Percentiles rank a stretch among this genome's conserved stretches.
phyloP scores from a whole-genome alignment of 2,888 invertebrate species.

The Drosophila rellima region DNA sequence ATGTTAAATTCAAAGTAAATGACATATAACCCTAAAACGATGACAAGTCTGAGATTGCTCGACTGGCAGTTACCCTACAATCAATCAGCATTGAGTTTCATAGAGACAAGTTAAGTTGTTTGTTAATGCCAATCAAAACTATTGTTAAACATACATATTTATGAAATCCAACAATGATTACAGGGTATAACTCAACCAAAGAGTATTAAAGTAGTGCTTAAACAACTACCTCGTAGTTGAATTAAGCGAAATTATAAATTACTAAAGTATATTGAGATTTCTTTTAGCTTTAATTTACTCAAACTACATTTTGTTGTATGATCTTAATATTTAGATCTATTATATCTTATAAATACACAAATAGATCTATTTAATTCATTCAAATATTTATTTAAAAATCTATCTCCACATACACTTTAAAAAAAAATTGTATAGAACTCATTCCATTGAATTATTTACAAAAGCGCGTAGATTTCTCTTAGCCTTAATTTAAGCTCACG shows the following conservation, averaged over 20 bases:
- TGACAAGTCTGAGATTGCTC: slow-evolving; percentile 10
- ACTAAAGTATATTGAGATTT: too few relatives aligned
- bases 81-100: not conserved
- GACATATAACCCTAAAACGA: slow-evolving; percentile 21
- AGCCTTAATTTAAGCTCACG: not conserved
- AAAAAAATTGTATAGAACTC: not conserved
- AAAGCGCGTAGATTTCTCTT: not conserved
- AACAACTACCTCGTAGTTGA: slow-evolving; percentile 5
- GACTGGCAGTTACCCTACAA: not conserved
- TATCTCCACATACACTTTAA: not conserved
- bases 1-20: slow-evolving; percentile 16
- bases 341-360: not conserved
- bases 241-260: slow-evolving; percentile 14
- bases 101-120: not conserved
- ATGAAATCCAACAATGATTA: not conserved
- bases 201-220: slow-evolving; percentile 4
- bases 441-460: not conserved
- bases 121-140: not conserved
- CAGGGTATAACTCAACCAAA: slow-evolving; percentile 6
- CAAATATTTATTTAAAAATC: not conserved
- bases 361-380: not conserved
- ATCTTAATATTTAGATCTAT: not conserved
- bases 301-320: too few relatives aligned
- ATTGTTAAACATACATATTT: not conserved
- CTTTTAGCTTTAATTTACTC: too few relatives aligned